These are phyloP conservation scores for Zophobas morio DNA, from an alignment of 1,140 invertebrate genomes.

Conservation along the genomic window DNA sequence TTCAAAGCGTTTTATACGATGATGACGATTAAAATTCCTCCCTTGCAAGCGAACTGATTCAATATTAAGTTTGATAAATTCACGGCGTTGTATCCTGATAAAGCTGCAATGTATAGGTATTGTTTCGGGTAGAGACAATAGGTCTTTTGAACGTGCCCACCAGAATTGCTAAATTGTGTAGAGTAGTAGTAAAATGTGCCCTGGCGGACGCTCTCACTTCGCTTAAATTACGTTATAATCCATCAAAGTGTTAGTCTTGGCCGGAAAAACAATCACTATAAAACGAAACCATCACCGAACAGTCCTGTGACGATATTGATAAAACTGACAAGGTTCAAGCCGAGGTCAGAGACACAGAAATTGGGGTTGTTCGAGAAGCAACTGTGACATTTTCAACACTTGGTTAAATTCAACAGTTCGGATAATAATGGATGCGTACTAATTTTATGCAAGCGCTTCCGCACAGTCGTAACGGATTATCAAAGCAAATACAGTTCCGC, in stretches of 20 bases:
- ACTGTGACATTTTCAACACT: constrained; percentile 26
- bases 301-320: constrained; percentile 7
- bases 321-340: not conserved
- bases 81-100: constrained; percentile 43
- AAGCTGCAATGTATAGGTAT: constrained; percentile 47
- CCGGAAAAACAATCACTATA: constrained; percentile 26
- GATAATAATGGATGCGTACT: not conserved
- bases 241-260: constrained; percentile 33
- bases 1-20: constrained; percentile 25
- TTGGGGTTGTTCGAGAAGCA: not conserved
- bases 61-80: constrained; percentile 50
- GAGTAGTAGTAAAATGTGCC: constrained; percentile 31
- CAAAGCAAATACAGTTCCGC: constrained; percentile 41
- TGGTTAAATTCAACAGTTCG: not conserved
- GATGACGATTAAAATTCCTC: constrained; percentile 43
- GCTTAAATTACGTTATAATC: constrained; percentile 44
- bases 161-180: constrained; percentile 42
- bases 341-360: not conserved
- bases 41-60: constrained; percentile 44
- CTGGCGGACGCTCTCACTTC: constrained; percentile 15
- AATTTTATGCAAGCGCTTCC: constrained; percentile 28
- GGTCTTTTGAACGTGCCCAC: constrained; percentile 38
- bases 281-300: constrained; percentile 26
- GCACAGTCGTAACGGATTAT: constrained; percentile 13
- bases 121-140: constrained; percentile 42